Conservation (phyloP, 2,113 vertebrate species). For the Willisornis vidua region DNA sequence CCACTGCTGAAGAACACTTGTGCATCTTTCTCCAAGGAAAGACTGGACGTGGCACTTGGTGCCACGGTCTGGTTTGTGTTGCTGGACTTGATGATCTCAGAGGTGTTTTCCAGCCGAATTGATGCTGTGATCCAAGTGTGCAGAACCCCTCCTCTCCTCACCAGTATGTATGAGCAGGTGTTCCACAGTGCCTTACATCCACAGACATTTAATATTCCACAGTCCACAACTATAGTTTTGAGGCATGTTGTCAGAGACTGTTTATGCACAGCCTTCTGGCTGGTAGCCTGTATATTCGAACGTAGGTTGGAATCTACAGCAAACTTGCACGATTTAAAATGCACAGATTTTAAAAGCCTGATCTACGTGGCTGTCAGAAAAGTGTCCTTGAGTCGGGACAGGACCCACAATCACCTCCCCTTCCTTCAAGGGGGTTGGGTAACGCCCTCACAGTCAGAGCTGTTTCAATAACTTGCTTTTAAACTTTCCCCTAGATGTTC, state of each 20-base stretch:
- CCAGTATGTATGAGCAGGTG: not conserved
- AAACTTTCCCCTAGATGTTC: not conserved
- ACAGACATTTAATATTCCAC: not conserved
- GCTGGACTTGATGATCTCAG: not conserved
- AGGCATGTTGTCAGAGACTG: not conserved
- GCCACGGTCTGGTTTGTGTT: not conserved
- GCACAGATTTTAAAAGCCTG: not conserved
- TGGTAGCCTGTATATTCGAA: not conserved
- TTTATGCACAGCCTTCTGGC: not conserved
- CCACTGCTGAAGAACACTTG: not conserved
- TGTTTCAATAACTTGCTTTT: not conserved
- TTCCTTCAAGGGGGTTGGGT: not conserved
- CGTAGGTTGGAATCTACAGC: not conserved
- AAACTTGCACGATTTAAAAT: not conserved
- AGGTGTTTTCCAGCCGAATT: not conserved
- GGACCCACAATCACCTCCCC: not conserved
- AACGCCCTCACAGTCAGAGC: rapidly evolving
- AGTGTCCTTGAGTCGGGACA: not conserved
- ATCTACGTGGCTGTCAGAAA: not conserved
- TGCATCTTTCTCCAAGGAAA: not conserved
- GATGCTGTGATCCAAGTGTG: not conserved
- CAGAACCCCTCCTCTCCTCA: not conserved
- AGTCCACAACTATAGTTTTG: not conserved
- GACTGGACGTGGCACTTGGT: not conserved
- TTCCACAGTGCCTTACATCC: not conserved